A percentile compares a stretch with the other conserved stretches of the same genome.
These are phyloP conservation scores for Monochamus saltuarius DNA, from an alignment of 1,140 invertebrate genomes.

Conservation along the genomic window DNA sequence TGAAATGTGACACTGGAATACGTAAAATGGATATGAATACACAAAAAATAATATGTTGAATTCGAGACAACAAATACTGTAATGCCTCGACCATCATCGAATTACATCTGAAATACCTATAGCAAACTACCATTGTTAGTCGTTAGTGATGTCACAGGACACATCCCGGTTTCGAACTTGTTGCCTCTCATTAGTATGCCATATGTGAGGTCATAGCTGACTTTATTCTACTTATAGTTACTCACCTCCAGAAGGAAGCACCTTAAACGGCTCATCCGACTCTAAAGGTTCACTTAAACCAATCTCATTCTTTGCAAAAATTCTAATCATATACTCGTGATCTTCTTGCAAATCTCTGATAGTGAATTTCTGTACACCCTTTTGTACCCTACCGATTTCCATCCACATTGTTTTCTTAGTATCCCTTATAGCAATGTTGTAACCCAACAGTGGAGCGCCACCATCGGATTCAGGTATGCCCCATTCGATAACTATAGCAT, in stretches of 20 bases:
- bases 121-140: too few relatives aligned
- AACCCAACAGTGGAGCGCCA: conserved; percentile 84
- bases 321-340: conserved; percentile 86
- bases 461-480: conserved; percentile 91
- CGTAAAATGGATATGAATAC: too few relatives aligned
- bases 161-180: too few relatives aligned
- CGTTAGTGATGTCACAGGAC: too few relatives aligned
- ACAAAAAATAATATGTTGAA: too few relatives aligned
- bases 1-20: too few relatives aligned
- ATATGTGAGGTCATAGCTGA: too few relatives aligned
- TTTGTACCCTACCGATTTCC: conserved; percentile 84
- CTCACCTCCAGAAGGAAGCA: conserved; percentile 77
- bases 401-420: conserved; percentile 94
- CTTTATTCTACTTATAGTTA: too few relatives aligned
- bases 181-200: too few relatives aligned
- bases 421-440: conserved; percentile 92
- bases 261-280: conserved; percentile 88
- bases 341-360: conserved; percentile 86
- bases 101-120: too few relatives aligned
- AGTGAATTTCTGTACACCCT: conserved; percentile 78
- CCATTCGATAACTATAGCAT: conserved; percentile 89
- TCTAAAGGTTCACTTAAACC: conserved; percentile 92
- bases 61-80: too few relatives aligned
- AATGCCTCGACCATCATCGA: too few relatives aligned
- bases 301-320: conserved; percentile 93